Percentiles rank a stretch among this genome's conserved stretches.
phyloP scores from a whole-genome alignment of 2,797 vertebrate species.

The Semotilus atromaculatus region DNA sequence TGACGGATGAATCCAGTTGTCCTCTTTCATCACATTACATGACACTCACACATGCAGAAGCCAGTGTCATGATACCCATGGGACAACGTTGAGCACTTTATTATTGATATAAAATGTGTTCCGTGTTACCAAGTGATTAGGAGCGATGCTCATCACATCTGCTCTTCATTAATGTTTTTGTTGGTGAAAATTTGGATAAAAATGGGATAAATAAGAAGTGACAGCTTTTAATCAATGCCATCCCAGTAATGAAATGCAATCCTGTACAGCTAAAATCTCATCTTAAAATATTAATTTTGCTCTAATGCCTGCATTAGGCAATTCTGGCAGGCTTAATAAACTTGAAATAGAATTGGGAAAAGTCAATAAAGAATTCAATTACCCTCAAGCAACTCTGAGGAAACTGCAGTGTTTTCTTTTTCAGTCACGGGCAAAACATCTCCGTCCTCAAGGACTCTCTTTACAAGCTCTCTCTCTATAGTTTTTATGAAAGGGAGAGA shows the following conservation, averaged over 20 bases:
- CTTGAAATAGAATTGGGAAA: constrained; percentile 79
- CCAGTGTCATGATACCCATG: constrained; percentile 11
- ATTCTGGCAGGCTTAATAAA: constrained; percentile 78
- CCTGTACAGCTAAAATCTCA: constrained; percentile 70
- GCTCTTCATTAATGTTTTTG: constrained; percentile 68
- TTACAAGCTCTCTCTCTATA: constrained; percentile 24
- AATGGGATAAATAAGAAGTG: constrained; percentile 71
- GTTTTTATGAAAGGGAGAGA: constrained; percentile 32
- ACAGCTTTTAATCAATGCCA: constrained; percentile 78
- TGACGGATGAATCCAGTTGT: constrained; percentile 19
- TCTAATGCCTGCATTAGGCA: constrained; percentile 77
- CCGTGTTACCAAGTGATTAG: constrained; percentile 62
- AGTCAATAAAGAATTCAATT: constrained; percentile 83
- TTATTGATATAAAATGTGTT: constrained; percentile 60
- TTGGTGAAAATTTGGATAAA: constrained; percentile 64
- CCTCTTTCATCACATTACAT: constrained; percentile 32
- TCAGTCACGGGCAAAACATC: constrained; percentile 54
- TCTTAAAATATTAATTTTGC: constrained; percentile 80
- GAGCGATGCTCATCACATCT: constrained; percentile 63
- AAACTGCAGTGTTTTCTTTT: constrained; percentile 64
- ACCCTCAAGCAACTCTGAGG: constrained; percentile 72
- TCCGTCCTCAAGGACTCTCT: constrained; percentile 67
- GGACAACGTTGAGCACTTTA: constrained; percentile 42
- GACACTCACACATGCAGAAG: constrained; percentile 21
- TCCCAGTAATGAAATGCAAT: constrained; percentile 74